A percentile compares a stretch with the other conserved stretches of the same genome.
phyloP scores from a whole-genome alignment of 2,113 vertebrate genomes.

The Argyrosomus japonicus region DNA sequence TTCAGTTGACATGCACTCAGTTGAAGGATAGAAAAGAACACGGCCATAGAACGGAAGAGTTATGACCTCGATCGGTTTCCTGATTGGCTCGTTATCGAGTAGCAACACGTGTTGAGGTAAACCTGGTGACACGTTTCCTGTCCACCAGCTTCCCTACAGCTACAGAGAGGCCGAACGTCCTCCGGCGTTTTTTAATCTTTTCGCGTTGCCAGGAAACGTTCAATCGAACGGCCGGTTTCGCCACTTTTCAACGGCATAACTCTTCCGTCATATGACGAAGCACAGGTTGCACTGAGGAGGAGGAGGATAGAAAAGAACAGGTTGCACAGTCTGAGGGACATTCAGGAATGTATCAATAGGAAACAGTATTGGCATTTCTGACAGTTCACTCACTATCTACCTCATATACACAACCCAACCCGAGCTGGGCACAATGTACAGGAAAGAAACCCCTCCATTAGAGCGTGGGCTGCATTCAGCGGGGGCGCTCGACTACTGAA shows the following conservation, averaged over 20 bases:
- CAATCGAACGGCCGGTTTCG: slow-evolving; percentile 7
- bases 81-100: slow-evolving; percentile 48
- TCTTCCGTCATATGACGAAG: slow-evolving; percentile 64
- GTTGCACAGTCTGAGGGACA: slow-evolving; percentile 76
- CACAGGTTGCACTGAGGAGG: slow-evolving; percentile 67
- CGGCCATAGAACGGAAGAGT: slow-evolving; percentile 73
- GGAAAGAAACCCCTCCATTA: slow-evolving; percentile 12
- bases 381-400: slow-evolving; percentile 55
- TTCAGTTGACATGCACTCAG: slow-evolving; percentile 88
- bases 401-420: slow-evolving; percentile 49
- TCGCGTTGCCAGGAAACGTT: slow-evolving; percentile 35
- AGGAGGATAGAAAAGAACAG: slow-evolving; percentile 61
- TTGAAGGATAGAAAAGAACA: slow-evolving; percentile 78
- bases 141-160: slow-evolving; percentile 30
- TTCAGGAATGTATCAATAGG: slow-evolving; percentile 78
- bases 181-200: neutral
- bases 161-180: neutral
- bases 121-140: slow-evolving; percentile 12
- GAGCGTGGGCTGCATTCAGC: slow-evolving; percentile 65
- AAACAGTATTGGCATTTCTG: slow-evolving; percentile 69
- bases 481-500: slow-evolving; percentile 30
- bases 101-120: slow-evolving; percentile 47
- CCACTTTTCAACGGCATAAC: slow-evolving; percentile 45
- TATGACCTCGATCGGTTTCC: slow-evolving; percentile 57
- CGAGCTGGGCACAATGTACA: slow-evolving; percentile 40